Conservation (phyloP, 1,140 invertebrate genomes). For the Pararge aegeria region DNA sequence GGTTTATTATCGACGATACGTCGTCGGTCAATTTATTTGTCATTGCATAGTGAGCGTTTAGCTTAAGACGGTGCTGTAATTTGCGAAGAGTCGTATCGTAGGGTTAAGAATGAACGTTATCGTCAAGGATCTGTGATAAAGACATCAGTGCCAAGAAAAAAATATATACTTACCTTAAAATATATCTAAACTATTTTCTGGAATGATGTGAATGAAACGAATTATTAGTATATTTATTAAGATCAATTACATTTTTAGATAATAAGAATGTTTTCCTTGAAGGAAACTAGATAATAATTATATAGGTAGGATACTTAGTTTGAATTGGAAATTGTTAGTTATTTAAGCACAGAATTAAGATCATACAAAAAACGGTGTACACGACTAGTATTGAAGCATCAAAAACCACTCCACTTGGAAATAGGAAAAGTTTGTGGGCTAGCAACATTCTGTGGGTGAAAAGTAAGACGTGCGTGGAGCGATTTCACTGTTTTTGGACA, state of each 20-base stretch:
- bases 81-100: background rate
- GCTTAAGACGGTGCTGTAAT: no score
- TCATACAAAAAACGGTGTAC: no score
- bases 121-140: constrained; percentile 42
- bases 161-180: background rate
- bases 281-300: background rate
- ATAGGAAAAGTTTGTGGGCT: no score
- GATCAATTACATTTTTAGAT: constrained; percentile 2
- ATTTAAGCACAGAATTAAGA: no score
- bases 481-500: no score
- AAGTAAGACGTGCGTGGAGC: no score
- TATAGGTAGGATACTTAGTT: background rate
- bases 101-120: constrained; percentile 25
- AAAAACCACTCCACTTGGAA: no score
- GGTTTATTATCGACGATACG: no score
- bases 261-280: background rate
- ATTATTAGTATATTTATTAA: constrained; percentile 27
- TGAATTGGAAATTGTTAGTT: no score
- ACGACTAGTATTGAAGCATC: no score
- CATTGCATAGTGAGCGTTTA: background rate
- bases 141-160: constrained; percentile 35
- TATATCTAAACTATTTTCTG: constrained; percentile 29
- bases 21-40: no score
- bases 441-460: no score
- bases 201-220: constrained; percentile 20